phyloP scores from a whole-genome alignment of 2,797 vertebrate species.

The Phylloscopus collybita region DNA sequence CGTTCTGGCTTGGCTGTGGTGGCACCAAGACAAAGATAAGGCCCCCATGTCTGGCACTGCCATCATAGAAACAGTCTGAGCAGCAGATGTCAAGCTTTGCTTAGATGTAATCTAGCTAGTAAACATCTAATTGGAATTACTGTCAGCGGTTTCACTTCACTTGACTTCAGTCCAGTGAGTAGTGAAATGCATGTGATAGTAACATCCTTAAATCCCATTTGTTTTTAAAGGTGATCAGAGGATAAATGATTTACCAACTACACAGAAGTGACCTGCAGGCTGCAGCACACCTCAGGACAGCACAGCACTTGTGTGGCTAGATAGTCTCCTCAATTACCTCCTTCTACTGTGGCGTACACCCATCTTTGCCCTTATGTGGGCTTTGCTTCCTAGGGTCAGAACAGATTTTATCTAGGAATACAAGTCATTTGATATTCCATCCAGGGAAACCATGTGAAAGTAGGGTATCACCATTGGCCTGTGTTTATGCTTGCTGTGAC shows the following conservation, averaged over 20 bases:
- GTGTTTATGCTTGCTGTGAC: neutral
- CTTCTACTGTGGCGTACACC: fast-evolving
- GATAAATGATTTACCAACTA: neutral
- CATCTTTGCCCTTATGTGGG: neutral
- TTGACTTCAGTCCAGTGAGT: neutral
- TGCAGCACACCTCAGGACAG: neutral
- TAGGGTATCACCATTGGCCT: neutral
- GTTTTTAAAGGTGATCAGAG: neutral
- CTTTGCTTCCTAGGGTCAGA: neutral
- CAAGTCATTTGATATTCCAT: neutral
- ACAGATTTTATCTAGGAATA: neutral
- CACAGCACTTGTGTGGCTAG: neutral
- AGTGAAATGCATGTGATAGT: neutral
- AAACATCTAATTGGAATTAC: neutral
- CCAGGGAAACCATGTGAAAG: neutral
- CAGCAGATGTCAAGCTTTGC: neutral
- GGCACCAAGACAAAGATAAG: neutral
- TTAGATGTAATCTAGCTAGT: neutral
- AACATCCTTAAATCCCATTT: neutral
- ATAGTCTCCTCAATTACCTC: neutral
- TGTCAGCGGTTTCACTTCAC: neutral
- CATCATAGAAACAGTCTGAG: neutral
- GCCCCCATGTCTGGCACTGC: fast-evolving
- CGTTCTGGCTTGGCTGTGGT: neutral
- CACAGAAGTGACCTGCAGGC: neutral